Evolutionary conservation across 2,797 vertebrate genomes (phyloP).

Genomic region (Notamacropus eugenii): DNA sequence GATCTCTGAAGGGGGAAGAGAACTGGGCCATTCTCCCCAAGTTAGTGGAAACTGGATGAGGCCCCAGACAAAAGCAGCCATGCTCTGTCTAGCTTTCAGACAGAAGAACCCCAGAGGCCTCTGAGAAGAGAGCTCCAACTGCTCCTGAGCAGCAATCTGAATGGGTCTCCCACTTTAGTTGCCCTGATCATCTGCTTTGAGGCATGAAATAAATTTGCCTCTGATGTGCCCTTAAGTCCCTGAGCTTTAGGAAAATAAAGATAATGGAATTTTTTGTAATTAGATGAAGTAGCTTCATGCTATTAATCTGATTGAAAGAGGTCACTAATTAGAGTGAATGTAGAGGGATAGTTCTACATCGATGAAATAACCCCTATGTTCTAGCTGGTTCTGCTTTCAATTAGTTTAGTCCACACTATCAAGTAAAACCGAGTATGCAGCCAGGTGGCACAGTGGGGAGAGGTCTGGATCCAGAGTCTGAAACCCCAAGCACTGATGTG

Average conservation of each 20-base stretch:
- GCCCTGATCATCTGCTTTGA: background rate
- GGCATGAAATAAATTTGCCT: background rate
- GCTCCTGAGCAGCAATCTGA: background rate
- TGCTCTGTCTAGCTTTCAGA: background rate
- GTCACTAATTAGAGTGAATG: background rate
- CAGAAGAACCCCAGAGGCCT: background rate
- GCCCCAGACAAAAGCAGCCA: background rate
- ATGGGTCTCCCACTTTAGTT: background rate
- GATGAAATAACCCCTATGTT: background rate
- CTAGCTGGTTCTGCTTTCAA: background rate
- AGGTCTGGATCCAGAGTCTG: background rate
- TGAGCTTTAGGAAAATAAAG: slow-evolving; percentile 4
- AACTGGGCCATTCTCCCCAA: background rate
- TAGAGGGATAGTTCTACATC: background rate
- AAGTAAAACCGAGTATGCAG: background rate
- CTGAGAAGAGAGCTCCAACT: background rate
- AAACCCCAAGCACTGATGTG: background rate
- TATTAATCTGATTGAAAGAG: background rate
- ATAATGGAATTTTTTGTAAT: background rate
- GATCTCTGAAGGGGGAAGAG: background rate
- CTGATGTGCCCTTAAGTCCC: background rate
- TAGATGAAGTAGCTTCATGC: background rate
- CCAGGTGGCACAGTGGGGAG: background rate
- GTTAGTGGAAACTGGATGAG: background rate
- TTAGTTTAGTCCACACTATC: background rate